Percentiles rank a stretch among this genome's conserved stretches.
Evolutionary conservation across 2,113 vertebrate species (phyloP).

Genomic region (Trochalopteron elliotii): DNA sequence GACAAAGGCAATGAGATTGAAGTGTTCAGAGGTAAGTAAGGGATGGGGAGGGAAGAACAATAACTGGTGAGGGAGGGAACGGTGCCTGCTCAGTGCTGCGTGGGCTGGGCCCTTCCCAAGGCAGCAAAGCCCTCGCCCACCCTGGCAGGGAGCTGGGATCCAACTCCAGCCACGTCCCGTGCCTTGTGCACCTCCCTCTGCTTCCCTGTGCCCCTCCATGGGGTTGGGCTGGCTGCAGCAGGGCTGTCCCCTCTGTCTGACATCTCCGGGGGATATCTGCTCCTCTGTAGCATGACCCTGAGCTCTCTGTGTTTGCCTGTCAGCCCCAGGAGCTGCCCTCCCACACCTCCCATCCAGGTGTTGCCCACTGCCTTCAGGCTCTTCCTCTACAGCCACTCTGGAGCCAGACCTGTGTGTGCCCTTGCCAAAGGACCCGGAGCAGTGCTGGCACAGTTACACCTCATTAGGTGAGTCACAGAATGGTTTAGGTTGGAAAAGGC

Average conservation of each 20-base stretch:
- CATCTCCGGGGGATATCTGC: not conserved
- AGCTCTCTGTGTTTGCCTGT: not conserved
- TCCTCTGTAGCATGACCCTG: accelerated
- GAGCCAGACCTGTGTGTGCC: not conserved
- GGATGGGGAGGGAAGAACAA: slow-evolving; percentile 22
- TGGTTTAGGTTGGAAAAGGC: not conserved
- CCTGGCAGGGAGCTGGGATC: not conserved
- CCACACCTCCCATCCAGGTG: not conserved
- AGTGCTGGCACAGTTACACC: not conserved
- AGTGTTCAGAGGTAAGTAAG: slow-evolving; percentile 34
- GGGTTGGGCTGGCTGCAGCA: not conserved
- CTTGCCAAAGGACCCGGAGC: not conserved
- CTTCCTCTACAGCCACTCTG: not conserved
- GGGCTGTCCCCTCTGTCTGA: not conserved
- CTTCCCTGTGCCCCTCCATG: accelerated
- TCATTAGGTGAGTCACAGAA: not conserved
- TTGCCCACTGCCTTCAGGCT: not conserved
- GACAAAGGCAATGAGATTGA: slow-evolving; percentile 39
- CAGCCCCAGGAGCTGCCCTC: not conserved
- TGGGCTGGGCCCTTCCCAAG: not conserved
- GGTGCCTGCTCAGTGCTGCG: not conserved
- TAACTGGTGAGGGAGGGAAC: not conserved
- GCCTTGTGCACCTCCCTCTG: not conserved
- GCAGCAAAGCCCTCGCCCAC: not conserved
- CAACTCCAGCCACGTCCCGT: not conserved